These are phyloP conservation scores for Sinocyclocheilus anshuiensis DNA, from an alignment of 2,113 vertebrate genomes.

Conservation along the genomic window DNA sequence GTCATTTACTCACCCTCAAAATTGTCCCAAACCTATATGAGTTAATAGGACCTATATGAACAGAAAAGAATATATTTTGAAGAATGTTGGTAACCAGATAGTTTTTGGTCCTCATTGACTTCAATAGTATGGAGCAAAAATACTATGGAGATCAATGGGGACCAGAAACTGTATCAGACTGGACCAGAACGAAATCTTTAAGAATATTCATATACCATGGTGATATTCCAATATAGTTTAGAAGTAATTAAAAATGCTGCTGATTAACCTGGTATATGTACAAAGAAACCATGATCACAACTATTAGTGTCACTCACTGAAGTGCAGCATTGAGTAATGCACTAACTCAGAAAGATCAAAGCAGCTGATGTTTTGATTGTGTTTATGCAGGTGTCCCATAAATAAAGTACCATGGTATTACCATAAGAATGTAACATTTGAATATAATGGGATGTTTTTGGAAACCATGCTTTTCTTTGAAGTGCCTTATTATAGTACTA, in stretches of 20 bases:
- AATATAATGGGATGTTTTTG: conserved; percentile 2
- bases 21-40: too few species aligned
- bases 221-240: not conserved
- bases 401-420: not conserved
- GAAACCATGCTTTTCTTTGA: not conserved
- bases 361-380: conserved; percentile 11
- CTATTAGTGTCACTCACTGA: not conserved
- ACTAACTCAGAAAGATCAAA: conserved; percentile 12
- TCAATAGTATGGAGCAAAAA: too few species aligned
- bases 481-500: not conserved
- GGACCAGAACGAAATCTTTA: too few species aligned
- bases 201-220: not conserved
- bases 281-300: too few species aligned
- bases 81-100: too few species aligned
- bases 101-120: too few species aligned
- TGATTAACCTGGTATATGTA: not conserved
- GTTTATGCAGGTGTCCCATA: not conserved
- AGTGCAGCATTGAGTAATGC: not conserved
- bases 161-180: too few species aligned
- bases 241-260: too few species aligned
- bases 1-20: too few species aligned
- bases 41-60: too few species aligned
- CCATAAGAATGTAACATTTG: not conserved
- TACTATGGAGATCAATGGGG: too few species aligned
- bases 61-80: too few species aligned